A percentile compares a stretch with the other conserved stretches of the same genome.
Evolutionary conservation across 2,888 invertebrate genomes (phyloP).

Genomic region (Dugesia japonica): DNA sequence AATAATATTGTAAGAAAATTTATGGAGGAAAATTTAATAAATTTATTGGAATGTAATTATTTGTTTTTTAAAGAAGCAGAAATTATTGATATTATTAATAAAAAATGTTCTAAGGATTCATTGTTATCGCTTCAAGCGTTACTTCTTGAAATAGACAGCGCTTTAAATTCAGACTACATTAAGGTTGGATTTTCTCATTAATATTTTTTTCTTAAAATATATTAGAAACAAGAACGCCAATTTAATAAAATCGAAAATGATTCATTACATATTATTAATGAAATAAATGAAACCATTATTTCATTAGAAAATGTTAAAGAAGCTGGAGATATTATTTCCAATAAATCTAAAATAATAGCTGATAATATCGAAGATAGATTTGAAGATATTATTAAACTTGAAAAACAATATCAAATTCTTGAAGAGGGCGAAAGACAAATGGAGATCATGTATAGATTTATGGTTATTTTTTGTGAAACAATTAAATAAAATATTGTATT

Average conservation of each 20-base stretch:
- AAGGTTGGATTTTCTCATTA: not conserved
- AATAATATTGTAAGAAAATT: no score
- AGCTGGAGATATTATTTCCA: not conserved
- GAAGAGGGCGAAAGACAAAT: not conserved
- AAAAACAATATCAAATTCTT: not conserved
- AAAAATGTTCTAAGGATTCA: not conserved
- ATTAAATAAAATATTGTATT: no score
- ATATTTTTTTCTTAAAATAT: not conserved
- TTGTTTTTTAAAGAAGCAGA: not conserved
- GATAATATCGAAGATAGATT: not conserved
- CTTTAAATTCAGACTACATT: not conserved
- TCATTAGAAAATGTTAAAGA: not conserved
- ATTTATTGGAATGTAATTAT: not conserved
- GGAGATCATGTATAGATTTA: not conserved
- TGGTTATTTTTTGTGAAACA: no score
- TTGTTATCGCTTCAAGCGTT: not conserved
- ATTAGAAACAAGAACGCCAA: not conserved
- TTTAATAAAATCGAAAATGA: not conserved
- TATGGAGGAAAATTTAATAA: not conserved
- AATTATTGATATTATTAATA: not conserved
- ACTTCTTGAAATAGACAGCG: not conserved
- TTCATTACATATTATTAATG: not conserved
- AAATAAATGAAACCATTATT: not conserved
- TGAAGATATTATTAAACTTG: not conserved
- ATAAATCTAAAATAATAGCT: not conserved